Conservation (phyloP, 2,797 vertebrate genomes). For the Phrynocephalus forsythii region DNA sequence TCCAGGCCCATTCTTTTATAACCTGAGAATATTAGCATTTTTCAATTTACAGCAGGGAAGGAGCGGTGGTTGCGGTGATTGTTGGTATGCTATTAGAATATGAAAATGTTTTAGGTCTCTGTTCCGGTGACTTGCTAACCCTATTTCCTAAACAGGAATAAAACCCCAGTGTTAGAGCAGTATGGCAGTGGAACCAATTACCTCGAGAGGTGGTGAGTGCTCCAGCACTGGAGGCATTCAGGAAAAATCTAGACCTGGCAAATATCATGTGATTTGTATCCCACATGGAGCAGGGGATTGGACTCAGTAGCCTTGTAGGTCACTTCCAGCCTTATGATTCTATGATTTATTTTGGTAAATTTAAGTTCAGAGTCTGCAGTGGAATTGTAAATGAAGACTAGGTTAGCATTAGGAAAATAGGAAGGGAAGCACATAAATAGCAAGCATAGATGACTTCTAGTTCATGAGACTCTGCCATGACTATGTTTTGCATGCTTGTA, state of each 20-base stretch:
- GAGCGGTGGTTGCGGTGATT: too few relatives aligned
- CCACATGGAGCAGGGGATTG: too few relatives aligned
- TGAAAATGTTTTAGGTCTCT: not conserved
- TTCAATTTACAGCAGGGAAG: not conserved
- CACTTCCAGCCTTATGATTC: too few relatives aligned
- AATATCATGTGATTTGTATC: too few relatives aligned
- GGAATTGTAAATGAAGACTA: not conserved
- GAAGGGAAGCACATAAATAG: not conserved
- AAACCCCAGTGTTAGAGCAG: too few relatives aligned
- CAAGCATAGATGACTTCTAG: constrained; percentile 13
- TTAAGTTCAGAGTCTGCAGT: not conserved
- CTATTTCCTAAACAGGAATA: not conserved
- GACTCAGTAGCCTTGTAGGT: too few relatives aligned
- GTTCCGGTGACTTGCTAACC: not conserved
- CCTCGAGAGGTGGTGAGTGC: too few relatives aligned
- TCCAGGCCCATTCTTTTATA: not conserved
- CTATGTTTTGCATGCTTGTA: constrained; percentile 1
- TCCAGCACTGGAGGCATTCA: too few relatives aligned
- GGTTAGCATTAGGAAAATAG: not conserved
- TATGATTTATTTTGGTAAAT: not conserved
- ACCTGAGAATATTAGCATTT: not conserved
- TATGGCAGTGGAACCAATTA: too few relatives aligned
- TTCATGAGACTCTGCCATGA: not conserved
- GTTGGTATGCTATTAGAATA: not conserved
- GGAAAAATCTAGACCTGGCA: too few relatives aligned